Evolutionary conservation across 2,888 invertebrate species (phyloP).

Genomic region (Norana najaformis): DNA sequence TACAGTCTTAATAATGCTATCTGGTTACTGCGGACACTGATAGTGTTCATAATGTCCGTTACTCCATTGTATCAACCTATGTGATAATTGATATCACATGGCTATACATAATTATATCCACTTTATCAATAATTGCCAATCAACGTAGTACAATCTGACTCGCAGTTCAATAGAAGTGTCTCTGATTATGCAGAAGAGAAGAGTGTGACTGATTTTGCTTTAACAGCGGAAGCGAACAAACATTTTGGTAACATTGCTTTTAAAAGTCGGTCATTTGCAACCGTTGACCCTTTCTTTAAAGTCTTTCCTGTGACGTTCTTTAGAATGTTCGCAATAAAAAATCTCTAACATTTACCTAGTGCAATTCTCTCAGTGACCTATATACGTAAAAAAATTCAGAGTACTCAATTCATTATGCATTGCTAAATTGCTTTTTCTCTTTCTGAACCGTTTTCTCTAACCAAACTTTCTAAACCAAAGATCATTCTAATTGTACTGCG

Average conservation of each 20-base stretch:
- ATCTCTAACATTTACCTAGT: background rate
- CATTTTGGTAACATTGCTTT: no score
- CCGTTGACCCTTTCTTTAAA: background rate
- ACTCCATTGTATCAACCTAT: background rate
- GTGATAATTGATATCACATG: no score
- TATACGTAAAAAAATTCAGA: background rate
- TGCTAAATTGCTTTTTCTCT: background rate
- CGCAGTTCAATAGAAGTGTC: no score
- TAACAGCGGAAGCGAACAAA: no score
- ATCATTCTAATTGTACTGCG: background rate
- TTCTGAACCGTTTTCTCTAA: background rate
- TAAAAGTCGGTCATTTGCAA: no score
- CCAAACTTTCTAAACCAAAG: background rate
- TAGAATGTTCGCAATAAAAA: background rate
- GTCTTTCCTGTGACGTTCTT: slow-evolving; percentile 2
- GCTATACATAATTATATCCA: no score
- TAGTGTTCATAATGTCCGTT: background rate
- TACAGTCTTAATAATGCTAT: background rate
- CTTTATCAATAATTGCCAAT: no score
- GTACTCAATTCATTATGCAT: slow-evolving; percentile 13
- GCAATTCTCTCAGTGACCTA: background rate
- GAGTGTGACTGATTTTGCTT: no score
- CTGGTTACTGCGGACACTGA: background rate
- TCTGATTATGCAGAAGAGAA: no score
- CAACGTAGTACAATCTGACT: no score